Base-by-base conservation (phyloP, 2,888 invertebrate species). In the Chymomyza amoena region DNA sequence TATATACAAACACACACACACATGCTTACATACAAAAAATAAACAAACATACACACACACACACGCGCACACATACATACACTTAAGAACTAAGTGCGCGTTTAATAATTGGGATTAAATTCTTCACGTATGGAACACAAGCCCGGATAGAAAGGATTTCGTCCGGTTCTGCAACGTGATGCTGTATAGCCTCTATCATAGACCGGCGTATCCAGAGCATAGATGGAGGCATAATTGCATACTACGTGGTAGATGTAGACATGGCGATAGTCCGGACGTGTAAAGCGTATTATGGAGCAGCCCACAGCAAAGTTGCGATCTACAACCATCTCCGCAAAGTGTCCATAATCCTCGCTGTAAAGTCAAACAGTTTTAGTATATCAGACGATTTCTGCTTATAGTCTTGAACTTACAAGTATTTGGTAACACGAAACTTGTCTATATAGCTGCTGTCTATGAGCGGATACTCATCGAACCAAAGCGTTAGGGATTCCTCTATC, bases 201-300 rank as follows among this genome's bases (percentile, higher is more conserved):
- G 0, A 92, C 86, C 0, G 91, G 90, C 1, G 86, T 74, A 25
- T 86, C 90, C 15, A 89, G 59, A 0, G 92, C 91, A 72, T 92
- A 91, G 4, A 91, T 88, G 1, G 90, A 89, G 1, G 91, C 89
- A 72, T 92, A 92, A 72, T 92, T 91, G 57, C 91, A 92, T 18
- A 89, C 90, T 5, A 92, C 86, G 74, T 92, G 89, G 50, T 90
- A 88, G 25, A 91, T 85, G 28, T 88, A 89, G 13, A 85, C 87
- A 15, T 77, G 76, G 0, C 87, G 89, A 72, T 90, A 87, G 59
- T 90, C 89, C 9, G 87, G 88, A 1, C 90, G 80, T 1, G 91
- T 90, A 64, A 88, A 91, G 1, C 89, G 86, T 73, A 91, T 80
- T 10, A 90, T 89, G 3, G 89, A 90, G 74, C 91, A 92, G 25